Conservation (phyloP, 1,140 invertebrate genomes). For the Antheraea mylitta region DNA sequence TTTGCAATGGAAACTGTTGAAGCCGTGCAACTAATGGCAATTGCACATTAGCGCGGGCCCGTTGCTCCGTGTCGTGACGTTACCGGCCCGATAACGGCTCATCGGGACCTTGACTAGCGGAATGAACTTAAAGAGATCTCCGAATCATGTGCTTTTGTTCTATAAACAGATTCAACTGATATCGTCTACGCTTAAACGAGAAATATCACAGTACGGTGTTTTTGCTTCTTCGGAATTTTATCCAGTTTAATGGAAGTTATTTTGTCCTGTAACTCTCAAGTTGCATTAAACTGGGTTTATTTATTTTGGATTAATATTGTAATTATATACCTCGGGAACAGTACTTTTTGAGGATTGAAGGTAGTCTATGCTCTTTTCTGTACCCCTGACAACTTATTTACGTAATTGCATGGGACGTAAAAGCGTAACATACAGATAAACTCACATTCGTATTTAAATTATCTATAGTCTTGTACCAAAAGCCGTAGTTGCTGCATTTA, state of each 20-base stretch:
- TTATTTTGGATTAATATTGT: no score
- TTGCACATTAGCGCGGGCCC: slow-evolving; percentile 19
- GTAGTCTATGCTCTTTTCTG: no score
- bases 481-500: no score
- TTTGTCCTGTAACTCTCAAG: not conserved
- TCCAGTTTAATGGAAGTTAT: not conserved
- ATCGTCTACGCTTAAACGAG: not conserved
- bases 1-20: slow-evolving; percentile 1
- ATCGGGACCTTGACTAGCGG: slow-evolving; percentile 54
- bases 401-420: no score
- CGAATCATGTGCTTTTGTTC: slow-evolving; percentile 25
- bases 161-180: slow-evolving; percentile 12
- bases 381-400: no score
- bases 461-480: no score
- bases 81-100: slow-evolving; percentile 65
- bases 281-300: no score
- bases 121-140: slow-evolving; percentile 45
- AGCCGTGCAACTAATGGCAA: slow-evolving; percentile 18
- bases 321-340: no score
- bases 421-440: no score
- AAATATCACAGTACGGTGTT: not conserved
- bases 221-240: not conserved
- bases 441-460: no score
- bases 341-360: no score
- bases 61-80: slow-evolving; percentile 49